These are phyloP conservation scores for Phenganax subtilis DNA, from an alignment of 92 coral and sea anemone species.

Conservation along the genomic window DNA sequence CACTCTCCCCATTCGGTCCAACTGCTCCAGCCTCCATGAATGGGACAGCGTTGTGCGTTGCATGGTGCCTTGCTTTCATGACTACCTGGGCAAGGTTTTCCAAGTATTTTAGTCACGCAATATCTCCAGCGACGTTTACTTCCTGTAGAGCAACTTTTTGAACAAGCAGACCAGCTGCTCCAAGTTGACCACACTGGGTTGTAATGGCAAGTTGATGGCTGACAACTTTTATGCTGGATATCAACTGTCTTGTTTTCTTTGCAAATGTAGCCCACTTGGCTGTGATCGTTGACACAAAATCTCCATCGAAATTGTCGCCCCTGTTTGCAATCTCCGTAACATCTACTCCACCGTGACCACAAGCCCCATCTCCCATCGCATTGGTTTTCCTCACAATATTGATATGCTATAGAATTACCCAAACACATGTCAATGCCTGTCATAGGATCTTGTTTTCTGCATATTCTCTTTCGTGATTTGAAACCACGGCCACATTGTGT, in stretches of 20 bases:
- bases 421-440: constrained; percentile 38
- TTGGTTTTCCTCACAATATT: constrained; percentile 38
- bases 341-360: constrained; percentile 69
- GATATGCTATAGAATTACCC: constrained; percentile 46
- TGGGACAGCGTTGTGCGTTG: constrained; percentile 49
- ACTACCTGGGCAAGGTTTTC: constrained; percentile 66
- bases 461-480: constrained; percentile 55
- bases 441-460: constrained; percentile 46
- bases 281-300: constrained; percentile 51
- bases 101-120: constrained; percentile 63
- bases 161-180: constrained; percentile 81
- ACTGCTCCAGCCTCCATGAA: constrained; percentile 38
- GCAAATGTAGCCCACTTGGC: constrained; percentile 53
- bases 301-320: constrained; percentile 82
- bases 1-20: constrained; percentile 35
- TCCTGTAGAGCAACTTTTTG: constrained; percentile 68
- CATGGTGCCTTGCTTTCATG: constrained; percentile 54
- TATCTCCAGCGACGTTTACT: constrained; percentile 58
- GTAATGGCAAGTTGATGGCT: constrained; percentile 59
- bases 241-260: constrained; percentile 52
- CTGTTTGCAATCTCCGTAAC: constrained; percentile 66
- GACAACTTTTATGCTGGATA: constrained; percentile 53
- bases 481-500: constrained; percentile 64
- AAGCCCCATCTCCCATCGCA: constrained; percentile 58
- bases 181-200: constrained; percentile 76